Evolutionary conservation across 1,140 invertebrate species (phyloP).

Genomic region (Drosophila kurseongensis): DNA sequence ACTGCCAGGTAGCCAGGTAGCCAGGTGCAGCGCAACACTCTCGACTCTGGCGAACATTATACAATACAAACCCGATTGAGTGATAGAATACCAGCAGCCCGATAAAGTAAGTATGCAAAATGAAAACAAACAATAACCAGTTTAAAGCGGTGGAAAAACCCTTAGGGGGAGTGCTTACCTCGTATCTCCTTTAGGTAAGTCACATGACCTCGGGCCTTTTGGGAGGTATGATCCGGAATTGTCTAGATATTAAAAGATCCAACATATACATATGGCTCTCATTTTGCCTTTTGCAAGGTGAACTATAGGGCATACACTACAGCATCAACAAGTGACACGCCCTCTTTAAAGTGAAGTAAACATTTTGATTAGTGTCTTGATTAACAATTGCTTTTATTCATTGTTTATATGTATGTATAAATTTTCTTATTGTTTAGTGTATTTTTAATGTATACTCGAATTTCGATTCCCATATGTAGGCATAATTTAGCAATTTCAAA

Average conservation of each 20-base stretch:
- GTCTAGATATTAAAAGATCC: slow-evolving; percentile 6
- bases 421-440: slow-evolving; percentile 36
- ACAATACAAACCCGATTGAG: slow-evolving; percentile 35
- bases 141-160: slow-evolving; percentile 38
- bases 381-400: slow-evolving; percentile 72
- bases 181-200: slow-evolving; percentile 3
- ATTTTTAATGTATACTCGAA: slow-evolving; percentile 36
- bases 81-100: slow-evolving; percentile 20
- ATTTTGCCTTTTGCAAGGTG: background rate
- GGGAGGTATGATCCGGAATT: slow-evolving; percentile 3
- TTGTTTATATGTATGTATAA: slow-evolving; percentile 38
- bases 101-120: slow-evolving; percentile 42
- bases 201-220: slow-evolving; percentile 18
- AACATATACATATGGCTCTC: background rate
- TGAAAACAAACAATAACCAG: slow-evolving; percentile 42
- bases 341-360: slow-evolving; percentile 7
- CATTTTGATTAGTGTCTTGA: slow-evolving; percentile 51
- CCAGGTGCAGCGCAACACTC: slow-evolving; percentile 45
- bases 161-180: slow-evolving; percentile 18
- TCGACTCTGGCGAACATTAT: slow-evolving; percentile 41
- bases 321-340: slow-evolving; percentile 2
- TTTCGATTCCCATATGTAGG: slow-evolving; percentile 25
- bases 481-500: slow-evolving; percentile 25
- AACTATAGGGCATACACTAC: background rate
- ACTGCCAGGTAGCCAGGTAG: slow-evolving; percentile 28